These are phyloP conservation scores for Mycetomoellerius zeteki DNA, from an alignment of 1,140 invertebrate genomes.

Conservation along the genomic window DNA sequence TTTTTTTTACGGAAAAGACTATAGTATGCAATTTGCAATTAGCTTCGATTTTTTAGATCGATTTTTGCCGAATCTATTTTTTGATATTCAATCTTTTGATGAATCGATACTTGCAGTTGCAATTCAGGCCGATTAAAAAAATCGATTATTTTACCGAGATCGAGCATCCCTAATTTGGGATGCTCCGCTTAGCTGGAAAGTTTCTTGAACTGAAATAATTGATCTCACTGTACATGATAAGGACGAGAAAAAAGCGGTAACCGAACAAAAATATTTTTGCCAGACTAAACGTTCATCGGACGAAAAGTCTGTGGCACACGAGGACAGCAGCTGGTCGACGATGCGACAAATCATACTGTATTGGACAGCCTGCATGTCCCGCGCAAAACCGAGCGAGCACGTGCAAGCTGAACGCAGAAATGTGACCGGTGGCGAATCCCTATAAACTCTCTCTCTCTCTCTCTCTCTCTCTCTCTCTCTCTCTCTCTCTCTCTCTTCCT, in stretches of 20 bases:
- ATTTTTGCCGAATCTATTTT: too few species aligned
- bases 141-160: too few species aligned
- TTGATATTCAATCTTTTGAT: too few species aligned
- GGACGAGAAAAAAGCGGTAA: not conserved
- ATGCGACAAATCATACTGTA: constrained; percentile 82
- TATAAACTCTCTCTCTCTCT: not conserved
- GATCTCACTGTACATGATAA: not conserved
- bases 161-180: too few species aligned
- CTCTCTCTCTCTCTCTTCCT: not conserved
- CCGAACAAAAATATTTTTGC: constrained; percentile 68
- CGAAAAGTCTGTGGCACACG: constrained; percentile 69
- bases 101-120: too few species aligned
- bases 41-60: too few species aligned
- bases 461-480: constrained; percentile 1
- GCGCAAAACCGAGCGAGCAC: constrained; percentile 43
- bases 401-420: constrained; percentile 38
- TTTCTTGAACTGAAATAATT: not conserved
- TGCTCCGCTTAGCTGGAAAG: not conserved
- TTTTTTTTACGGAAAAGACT: too few species aligned
- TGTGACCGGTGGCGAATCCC: constrained; percentile 47
- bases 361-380: constrained; percentile 70
- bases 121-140: too few species aligned
- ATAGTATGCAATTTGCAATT: too few species aligned
- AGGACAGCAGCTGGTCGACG: constrained; percentile 80
- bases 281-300: constrained; percentile 60